These are phyloP conservation scores for Babylonia areolata DNA, from an alignment of 1,140 invertebrate species.

Conservation along the genomic window DNA sequence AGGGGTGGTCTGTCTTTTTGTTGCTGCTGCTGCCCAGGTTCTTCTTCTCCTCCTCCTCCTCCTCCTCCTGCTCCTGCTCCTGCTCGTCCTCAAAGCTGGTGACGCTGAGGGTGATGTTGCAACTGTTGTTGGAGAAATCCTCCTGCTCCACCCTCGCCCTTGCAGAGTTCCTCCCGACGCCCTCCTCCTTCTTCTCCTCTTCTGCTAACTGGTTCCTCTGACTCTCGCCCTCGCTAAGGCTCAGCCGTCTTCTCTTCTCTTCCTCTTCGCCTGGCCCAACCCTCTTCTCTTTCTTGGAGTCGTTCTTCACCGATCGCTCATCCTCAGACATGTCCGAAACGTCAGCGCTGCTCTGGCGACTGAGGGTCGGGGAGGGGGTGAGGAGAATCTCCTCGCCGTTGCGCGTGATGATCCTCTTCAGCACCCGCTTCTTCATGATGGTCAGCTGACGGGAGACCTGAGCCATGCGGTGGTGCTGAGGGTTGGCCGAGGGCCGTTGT, in stretches of 20 bases:
- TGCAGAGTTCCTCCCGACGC: too few relatives aligned
- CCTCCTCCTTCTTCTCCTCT: too few relatives aligned
- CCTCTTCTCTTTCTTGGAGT: background rate
- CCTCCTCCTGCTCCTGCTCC: slow-evolving; percentile 2
- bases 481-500: background rate
- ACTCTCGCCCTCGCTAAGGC: too few relatives aligned
- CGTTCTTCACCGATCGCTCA: background rate
- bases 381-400: slow-evolving; percentile 66
- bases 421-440: slow-evolving; percentile 61
- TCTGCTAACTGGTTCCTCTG: too few relatives aligned
- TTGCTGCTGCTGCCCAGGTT: too few relatives aligned
- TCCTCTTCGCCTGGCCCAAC: too few relatives aligned
- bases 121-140: slow-evolving; percentile 25
- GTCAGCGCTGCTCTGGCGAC: slow-evolving; percentile 59
- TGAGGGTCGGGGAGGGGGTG: slow-evolving; percentile 58
- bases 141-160: too few relatives aligned
- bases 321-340: slow-evolving; percentile 56
- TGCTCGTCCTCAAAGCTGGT: slow-evolving; percentile 37
- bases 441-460: slow-evolving; percentile 56
- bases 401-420: slow-evolving; percentile 62
- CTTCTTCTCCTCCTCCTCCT: background rate
- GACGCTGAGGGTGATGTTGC: slow-evolving; percentile 33
- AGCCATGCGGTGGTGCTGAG: slow-evolving; percentile 2
- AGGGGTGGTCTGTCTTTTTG: background rate
- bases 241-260: too few relatives aligned